Percentiles rank a stretch among this genome's conserved stretches.
Evolutionary conservation across 23 tunicate genomes (phyloP).

Genomic region (Halocynthia roretzi): DNA sequence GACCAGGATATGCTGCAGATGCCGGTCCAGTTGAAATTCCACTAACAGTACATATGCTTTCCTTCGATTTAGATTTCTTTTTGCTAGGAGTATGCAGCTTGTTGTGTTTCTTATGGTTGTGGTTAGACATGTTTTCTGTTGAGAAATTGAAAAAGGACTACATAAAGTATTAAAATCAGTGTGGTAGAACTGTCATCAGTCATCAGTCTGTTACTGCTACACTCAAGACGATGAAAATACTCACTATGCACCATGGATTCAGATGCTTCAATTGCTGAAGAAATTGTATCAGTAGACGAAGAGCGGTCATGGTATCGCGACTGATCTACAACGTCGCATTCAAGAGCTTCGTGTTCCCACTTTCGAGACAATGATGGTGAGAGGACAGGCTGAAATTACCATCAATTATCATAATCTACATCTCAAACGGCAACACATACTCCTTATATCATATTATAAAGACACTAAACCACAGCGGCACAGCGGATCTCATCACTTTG

Average conservation of each 20-base stretch:
- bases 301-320: constrained; percentile 23
- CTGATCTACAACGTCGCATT: constrained; percentile 8
- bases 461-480: not conserved
- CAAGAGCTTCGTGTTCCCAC: constrained; percentile 32
- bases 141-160: not conserved
- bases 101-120: constrained; percentile 13
- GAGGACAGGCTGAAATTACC: constrained; percentile 25
- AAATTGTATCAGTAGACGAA: constrained; percentile 68
- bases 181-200: not conserved
- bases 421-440: not conserved
- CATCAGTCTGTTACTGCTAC: not conserved
- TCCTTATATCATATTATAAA: no score
- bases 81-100: constrained; percentile 13
- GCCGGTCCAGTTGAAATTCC: not conserved
- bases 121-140: constrained; percentile 13
- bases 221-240: not conserved
- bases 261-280: constrained; percentile 64
- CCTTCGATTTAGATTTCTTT: constrained; percentile 28
- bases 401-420: not conserved
- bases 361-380: constrained; percentile 15
- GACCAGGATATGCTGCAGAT: constrained; percentile 9
- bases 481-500: not conserved
- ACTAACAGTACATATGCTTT: constrained; percentile 12
- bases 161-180: not conserved
- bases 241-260: constrained; percentile 40